Percentiles rank a stretch among this genome's conserved stretches.
These are phyloP conservation scores for Helarctos malayanus DNA, from an alignment of 2,797 vertebrate species.

Conservation along the genomic window DNA sequence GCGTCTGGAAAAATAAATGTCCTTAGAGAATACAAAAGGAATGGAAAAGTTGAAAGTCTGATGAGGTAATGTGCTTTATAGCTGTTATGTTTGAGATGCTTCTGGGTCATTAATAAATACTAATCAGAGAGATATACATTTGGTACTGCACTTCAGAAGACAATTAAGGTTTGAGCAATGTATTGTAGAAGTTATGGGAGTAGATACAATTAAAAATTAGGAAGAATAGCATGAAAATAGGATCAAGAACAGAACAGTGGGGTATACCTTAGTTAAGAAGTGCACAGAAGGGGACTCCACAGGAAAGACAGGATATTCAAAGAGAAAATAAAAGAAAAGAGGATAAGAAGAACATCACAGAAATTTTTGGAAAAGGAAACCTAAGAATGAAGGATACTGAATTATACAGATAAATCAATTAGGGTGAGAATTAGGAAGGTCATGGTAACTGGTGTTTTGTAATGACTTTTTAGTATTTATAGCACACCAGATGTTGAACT, in stretches of 20 bases:
- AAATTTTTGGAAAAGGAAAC: neutral
- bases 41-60: neutral
- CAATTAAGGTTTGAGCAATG: neutral
- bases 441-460: neutral
- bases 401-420: neutral
- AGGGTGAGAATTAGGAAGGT: neutral
- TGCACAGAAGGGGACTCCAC: neutral
- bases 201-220: neutral
- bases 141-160: neutral
- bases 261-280: neutral
- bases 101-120: neutral
- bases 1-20: neutral
- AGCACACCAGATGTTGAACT: neutral
- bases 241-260: neutral
- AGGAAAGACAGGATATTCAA: neutral
- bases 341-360: neutral
- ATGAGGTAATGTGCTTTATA: neutral
- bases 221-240: neutral
- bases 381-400: neutral
- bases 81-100: neutral
- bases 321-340: neutral
- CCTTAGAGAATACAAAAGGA: neutral
- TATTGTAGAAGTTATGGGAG: neutral
- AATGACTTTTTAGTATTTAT: neutral
- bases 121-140: neutral